Percentiles rank a stretch among this genome's conserved stretches.
These are phyloP conservation scores for Zaprionus ornatus DNA, from an alignment of 1,140 invertebrate species.

Conservation along the genomic window DNA sequence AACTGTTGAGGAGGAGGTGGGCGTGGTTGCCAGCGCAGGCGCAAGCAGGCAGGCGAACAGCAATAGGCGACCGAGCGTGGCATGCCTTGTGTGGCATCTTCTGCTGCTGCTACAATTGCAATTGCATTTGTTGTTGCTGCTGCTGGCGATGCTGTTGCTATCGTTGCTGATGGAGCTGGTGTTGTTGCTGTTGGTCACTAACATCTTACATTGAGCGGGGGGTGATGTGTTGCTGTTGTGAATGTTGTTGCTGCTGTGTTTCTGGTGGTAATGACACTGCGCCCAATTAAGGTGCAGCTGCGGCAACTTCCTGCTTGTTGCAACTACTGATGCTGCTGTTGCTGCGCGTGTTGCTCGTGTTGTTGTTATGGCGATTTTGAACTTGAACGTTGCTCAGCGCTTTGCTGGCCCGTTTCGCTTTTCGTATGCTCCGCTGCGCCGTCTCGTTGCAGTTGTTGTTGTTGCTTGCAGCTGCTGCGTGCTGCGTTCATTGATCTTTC, in stretches of 20 bases:
- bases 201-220: constrained; percentile 83
- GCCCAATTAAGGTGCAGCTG: constrained; percentile 75
- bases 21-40: constrained; percentile 25
- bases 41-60: constrained; percentile 50
- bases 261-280: constrained; percentile 74
- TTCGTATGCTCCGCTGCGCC: constrained; percentile 61
- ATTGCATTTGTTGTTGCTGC: background rate
- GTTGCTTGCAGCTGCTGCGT: constrained; percentile 66
- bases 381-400: constrained; percentile 70
- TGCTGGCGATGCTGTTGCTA: constrained; percentile 22
- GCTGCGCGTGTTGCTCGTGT: constrained; percentile 24
- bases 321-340: constrained; percentile 27
- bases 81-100: constrained; percentile 27
- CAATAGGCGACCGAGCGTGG: constrained; percentile 60
- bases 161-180: constrained; percentile 27
- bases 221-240: constrained; percentile 12
- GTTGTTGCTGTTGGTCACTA: constrained; percentile 62
- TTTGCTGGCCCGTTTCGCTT: constrained; percentile 60
- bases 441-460: constrained; percentile 42
- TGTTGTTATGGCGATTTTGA: constrained; percentile 55
- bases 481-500: constrained; percentile 74
- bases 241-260: constrained; percentile 28
- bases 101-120: background rate
- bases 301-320: constrained; percentile 68
- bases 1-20: constrained; percentile 46